Percentiles rank a stretch among this genome's conserved stretches.
phyloP scores from a whole-genome alignment of 2,113 vertebrate species.

The Mesoclemmys tuberculata region DNA sequence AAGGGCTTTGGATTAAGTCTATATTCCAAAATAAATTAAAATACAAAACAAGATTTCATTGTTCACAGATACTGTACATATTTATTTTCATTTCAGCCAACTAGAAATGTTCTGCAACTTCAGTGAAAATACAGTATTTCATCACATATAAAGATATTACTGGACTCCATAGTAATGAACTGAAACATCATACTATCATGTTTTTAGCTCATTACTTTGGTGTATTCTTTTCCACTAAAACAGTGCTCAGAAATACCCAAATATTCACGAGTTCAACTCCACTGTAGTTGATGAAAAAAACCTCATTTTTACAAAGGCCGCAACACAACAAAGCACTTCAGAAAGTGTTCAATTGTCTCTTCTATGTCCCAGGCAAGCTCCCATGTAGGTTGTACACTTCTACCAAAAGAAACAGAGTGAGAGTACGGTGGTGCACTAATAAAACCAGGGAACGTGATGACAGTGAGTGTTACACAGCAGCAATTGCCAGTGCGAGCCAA shows the following conservation, averaged over 20 bases:
- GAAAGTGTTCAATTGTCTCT: not conserved
- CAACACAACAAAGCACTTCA: not conserved
- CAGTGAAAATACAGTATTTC: not conserved
- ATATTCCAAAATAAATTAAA: not conserved
- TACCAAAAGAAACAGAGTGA: not conserved
- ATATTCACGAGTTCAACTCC: not conserved
- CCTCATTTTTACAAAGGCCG: not conserved
- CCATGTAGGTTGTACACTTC: not conserved
- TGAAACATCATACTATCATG: not conserved
- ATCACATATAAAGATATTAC: not conserved
- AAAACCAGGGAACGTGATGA: not conserved
- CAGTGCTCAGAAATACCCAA: not conserved
- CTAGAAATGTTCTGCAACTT: not conserved
- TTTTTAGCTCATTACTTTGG: not conserved
- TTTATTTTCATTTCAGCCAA: not conserved
- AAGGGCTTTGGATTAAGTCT: not conserved
- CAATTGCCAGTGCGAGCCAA: not conserved
- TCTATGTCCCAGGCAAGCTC: not conserved
- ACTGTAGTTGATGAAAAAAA: not conserved
- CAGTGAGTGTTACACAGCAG: not conserved
- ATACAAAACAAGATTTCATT: rapidly evolving
- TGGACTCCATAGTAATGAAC: not conserved
- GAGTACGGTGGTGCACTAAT: not conserved
- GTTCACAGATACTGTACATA: not conserved
- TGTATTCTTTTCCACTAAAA: not conserved